phyloP scores from a whole-genome alignment of 2,888 invertebrate genomes.

The Orchestes rusci region DNA sequence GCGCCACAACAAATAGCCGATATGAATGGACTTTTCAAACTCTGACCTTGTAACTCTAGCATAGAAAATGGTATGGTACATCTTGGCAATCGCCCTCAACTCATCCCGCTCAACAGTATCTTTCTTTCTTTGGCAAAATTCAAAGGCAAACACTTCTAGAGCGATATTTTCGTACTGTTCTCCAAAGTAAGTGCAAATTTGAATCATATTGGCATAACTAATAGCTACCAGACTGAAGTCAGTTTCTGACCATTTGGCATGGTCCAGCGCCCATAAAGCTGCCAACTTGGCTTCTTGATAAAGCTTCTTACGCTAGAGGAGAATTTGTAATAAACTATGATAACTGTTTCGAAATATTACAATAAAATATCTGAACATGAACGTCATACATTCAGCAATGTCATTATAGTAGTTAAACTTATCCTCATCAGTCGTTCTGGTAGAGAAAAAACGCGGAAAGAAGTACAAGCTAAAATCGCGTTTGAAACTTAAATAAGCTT shows the following conservation, averaged over 20 bases:
- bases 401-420: slow-evolving; percentile 44
- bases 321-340: slow-evolving; percentile 1
- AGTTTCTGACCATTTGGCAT: slow-evolving; percentile 47
- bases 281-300: slow-evolving; percentile 48
- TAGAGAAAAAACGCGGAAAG: slow-evolving; percentile 31
- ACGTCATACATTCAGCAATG: slow-evolving; percentile 43
- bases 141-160: slow-evolving; percentile 43
- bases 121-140: slow-evolving; percentile 40
- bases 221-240: slow-evolving; percentile 50
- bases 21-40: slow-evolving; percentile 37
- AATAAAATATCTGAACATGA: slow-evolving; percentile 42
- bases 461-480: slow-evolving; percentile 38
- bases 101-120: slow-evolving; percentile 43
- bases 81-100: slow-evolving; percentile 41
- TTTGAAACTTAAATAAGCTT: slow-evolving; percentile 33
- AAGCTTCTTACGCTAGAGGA: slow-evolving; percentile 31
- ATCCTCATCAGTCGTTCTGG: slow-evolving; percentile 34
- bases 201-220: slow-evolving; percentile 50
- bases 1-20: slow-evolving; percentile 41
- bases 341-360: slow-evolving; percentile 32
- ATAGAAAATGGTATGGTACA: slow-evolving; percentile 45
- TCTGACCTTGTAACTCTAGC: slow-evolving; percentile 31
- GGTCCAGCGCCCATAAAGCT: slow-evolving; percentile 51
- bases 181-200: slow-evolving; percentile 38
- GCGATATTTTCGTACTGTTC: slow-evolving; percentile 31